A percentile compares a stretch with the other conserved stretches of the same genome.
These are phyloP conservation scores for Tachuris rubrigastra DNA, from an alignment of 2,113 vertebrate genomes.

Conservation along the genomic window DNA sequence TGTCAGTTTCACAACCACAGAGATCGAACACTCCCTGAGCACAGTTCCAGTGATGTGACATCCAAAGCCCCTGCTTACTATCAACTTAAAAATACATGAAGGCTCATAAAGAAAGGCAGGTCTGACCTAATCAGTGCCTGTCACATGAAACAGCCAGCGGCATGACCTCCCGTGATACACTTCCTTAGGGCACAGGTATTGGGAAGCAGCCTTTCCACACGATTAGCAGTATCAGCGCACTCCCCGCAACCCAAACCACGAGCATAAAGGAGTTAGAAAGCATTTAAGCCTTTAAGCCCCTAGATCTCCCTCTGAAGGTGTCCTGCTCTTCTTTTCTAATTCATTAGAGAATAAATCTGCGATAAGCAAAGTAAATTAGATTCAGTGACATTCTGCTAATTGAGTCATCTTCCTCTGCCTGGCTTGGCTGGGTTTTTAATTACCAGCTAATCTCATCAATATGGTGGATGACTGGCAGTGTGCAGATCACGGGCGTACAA, in stretches of 20 bases:
- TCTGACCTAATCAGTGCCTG: neutral
- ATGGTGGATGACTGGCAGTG: slow-evolving; percentile 73
- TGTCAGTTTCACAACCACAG: accelerated
- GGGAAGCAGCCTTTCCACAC: neutral
- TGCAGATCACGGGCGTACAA: neutral
- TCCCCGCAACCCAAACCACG: neutral
- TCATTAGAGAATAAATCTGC: slow-evolving; percentile 78
- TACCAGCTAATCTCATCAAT: slow-evolving; percentile 96
- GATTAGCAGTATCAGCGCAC: neutral
- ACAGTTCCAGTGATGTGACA: neutral
- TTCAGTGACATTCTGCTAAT: slow-evolving; percentile 88
- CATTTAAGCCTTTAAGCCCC: slow-evolving; percentile 64
- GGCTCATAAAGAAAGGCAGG: neutral
- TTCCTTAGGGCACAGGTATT: neutral
- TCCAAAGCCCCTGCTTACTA: neutral
- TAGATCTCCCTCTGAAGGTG: slow-evolving; percentile 68
- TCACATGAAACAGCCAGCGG: neutral
- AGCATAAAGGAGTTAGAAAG: neutral
- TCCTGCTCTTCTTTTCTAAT: slow-evolving; percentile 66
- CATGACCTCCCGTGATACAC: neutral
- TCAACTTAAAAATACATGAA: neutral
- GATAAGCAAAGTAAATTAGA: slow-evolving; percentile 88
- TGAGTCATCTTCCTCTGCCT: slow-evolving; percentile 76
- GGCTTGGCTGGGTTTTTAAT: slow-evolving; percentile 90
- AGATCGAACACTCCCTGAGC: neutral